Evolutionary conservation across 2,797 vertebrate genomes (phyloP), one percentile per base, ranked within the genome.

Genomic region (Myripristis murdjan): DNA sequence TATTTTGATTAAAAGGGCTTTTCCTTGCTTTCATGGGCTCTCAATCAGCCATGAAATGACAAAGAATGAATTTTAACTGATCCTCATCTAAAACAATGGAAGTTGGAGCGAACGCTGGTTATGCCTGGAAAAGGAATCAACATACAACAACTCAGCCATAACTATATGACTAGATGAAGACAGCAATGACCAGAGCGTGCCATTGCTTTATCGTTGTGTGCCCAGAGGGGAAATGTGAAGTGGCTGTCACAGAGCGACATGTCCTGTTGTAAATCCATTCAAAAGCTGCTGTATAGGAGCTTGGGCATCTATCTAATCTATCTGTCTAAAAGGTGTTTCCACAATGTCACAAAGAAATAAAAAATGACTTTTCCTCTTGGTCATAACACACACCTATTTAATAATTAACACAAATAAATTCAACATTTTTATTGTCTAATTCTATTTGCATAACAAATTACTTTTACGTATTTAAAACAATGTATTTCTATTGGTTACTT

Each of bases 1-100:
- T 37, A n/a, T 28, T 70, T 54, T 53, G 26, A 70, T 68, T 64
- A 37, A 59, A 64, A 41, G 14, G 33, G 4, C 9, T 49, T 65
- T 70, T 64, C 15, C 43, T 55, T 51, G 43, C 47, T 14, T 15
- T 61, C 23, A 48, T 31, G 18, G 48, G 37, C 28, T 53, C 16
- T 58, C 53, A 43, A 52, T 47, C 64, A 46, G 37, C 44, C 14
- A 15, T 47, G 58, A 67, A 68, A 70, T 33, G 33, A 44, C 24
- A 53, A 35, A 41, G 47, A 26, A 58, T 58, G 54, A 14, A 70
- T 68, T 37, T 22, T 49, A 33, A 12, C 37, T 31, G 4, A 18
- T 54, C 41, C 31, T 41, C 51, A 33, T 58, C 20, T 39, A 20
- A 64, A 73, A 76, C 49, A 59, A 39, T 41, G 31, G 10, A 15